These are phyloP conservation scores for Labia minor DNA, from an alignment of 2,888 invertebrate species.

Conservation along the genomic window DNA sequence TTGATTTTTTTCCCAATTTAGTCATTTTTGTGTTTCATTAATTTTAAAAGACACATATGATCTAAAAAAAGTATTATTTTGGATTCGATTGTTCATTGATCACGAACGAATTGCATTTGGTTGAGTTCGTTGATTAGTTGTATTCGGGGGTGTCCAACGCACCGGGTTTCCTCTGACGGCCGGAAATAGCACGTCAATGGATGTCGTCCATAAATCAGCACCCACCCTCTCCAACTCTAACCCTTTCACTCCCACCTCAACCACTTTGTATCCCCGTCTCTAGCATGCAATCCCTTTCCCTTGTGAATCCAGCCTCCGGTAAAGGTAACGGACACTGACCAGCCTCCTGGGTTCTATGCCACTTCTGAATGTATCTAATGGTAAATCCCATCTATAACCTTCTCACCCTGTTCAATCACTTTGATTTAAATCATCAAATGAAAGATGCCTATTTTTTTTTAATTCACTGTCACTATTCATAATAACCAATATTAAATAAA, in stretches of 20 bases:
- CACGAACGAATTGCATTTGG: background rate
- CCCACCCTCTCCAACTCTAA: background rate
- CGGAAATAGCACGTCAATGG: constrained; percentile 13
- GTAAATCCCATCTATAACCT: background rate
- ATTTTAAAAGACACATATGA: no score
- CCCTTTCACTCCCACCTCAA: no score
- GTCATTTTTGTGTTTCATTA: no score
- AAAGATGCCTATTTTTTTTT: no score
- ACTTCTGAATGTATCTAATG: background rate
- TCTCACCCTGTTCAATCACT: background rate
- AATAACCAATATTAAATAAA: no score
- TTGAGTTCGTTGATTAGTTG: background rate
- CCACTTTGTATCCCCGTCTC: no score
- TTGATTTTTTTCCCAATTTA: no score
- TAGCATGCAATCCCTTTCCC: no score
- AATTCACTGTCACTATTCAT: no score
- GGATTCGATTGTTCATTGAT: background rate
- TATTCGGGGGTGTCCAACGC: background rate
- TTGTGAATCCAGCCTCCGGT: background rate
- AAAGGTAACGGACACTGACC: background rate
- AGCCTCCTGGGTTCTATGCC: no score
- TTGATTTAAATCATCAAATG: background rate
- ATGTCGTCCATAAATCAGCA: constrained; percentile 13
- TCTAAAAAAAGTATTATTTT: no score
- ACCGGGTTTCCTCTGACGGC: constrained; percentile 2